Evolutionary conservation across 2,888 invertebrate species (phyloP).

Genomic region (Adelphocoris suturalis): DNA sequence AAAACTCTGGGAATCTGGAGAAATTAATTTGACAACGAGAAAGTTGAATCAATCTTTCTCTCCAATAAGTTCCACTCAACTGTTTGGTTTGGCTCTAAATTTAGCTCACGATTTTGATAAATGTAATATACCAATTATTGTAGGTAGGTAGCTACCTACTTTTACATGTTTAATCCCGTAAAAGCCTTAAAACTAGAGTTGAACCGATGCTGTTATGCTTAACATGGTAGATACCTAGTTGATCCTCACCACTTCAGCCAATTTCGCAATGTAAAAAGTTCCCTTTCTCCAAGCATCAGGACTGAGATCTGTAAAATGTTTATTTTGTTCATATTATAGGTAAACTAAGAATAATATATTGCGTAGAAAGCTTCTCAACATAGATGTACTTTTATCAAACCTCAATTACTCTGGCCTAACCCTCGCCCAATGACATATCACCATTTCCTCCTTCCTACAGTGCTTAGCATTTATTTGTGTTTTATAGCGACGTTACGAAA

Average conservation of each 20-base stretch:
- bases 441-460: background rate
- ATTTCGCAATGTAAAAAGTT: background rate
- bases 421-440: conserved; percentile 24
- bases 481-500: background rate
- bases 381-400: background rate
- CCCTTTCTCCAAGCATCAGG: background rate
- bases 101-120: too few species aligned
- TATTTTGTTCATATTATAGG: background rate
- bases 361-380: background rate
- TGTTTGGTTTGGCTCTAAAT: too few species aligned
- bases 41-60: too few species aligned
- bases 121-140: too few species aligned
- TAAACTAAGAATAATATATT: background rate
- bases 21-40: too few species aligned
- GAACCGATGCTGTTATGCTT: too few species aligned
- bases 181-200: too few species aligned
- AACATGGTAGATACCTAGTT: too few species aligned
- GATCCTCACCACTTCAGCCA: background rate
- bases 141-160: too few species aligned
- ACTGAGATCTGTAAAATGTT: background rate
- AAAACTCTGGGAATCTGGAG: too few species aligned
- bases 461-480: background rate
- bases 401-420: conserved; percentile 16
- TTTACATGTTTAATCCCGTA: too few species aligned
- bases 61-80: too few species aligned